Evolutionary conservation across 2,888 invertebrate species (phyloP).

Genomic region (Leptinotarsa peninsularis): DNA sequence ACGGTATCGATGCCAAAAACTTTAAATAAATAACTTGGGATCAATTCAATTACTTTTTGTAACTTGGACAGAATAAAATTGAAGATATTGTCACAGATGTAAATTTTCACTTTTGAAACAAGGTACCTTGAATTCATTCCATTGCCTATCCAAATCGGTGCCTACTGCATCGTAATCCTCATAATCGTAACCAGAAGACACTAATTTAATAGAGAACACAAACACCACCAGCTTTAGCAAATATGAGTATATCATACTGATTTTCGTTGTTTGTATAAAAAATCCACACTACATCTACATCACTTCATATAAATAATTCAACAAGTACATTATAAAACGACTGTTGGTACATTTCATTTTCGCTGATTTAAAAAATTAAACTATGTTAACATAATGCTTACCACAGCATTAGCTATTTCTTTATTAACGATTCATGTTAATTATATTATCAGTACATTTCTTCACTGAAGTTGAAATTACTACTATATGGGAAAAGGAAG

Average conservation of each 20-base stretch:
- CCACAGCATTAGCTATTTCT: conserved; percentile 8
- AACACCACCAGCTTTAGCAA: conserved; percentile 15
- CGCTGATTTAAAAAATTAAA: conserved; percentile 15
- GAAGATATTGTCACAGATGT: no score
- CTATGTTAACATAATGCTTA: conserved; percentile 18
- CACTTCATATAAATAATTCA: conserved; percentile 10
- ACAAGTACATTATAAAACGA: conserved; percentile 15
- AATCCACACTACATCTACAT: conserved; percentile 13
- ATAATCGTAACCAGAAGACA: conserved; percentile 5
- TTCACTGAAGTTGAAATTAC: neutral
- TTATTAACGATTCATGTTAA: conserved; percentile 1
- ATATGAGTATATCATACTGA: conserved; percentile 13
- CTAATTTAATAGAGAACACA: conserved; percentile 1
- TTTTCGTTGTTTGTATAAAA: neutral
- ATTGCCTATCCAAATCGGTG: conserved; percentile 11
- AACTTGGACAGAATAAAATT: no score
- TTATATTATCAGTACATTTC: neutral
- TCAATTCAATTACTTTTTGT: no score
- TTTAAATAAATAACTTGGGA: no score
- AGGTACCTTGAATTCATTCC: conserved; percentile 10
- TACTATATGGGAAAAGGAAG: no score
- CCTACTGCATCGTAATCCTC: conserved; percentile 13
- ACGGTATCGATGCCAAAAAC: no score
- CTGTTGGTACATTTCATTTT: conserved; percentile 10
- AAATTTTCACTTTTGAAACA: neutral